Base-by-base conservation (phyloP, 1,140 invertebrate genomes). In the Lordiphosa mommai region DNA sequence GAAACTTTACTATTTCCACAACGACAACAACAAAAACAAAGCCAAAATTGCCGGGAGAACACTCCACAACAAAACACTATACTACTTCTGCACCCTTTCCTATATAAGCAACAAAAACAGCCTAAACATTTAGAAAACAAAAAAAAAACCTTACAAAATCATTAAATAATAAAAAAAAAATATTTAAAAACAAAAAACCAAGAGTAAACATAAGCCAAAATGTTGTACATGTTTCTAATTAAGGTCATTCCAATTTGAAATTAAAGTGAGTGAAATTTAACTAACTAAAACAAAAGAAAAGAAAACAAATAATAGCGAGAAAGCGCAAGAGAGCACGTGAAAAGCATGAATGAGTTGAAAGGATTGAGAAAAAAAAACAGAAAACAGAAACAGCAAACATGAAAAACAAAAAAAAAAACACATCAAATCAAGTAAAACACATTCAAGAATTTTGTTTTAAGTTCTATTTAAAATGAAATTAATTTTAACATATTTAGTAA, bases 181-280 rank as follows among this genome's bases (percentile, higher is more conserved):
- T n/a, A n/a, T n/a, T n/a, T n/a, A 14, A 40, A 40, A 40, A 40
- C 16, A 43, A 43, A 43, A 36, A 43, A 27, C 20, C 20, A 23
- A 23, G 20, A 23, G 27, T 43, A 43, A 66, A 32, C 36, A 27
- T 57, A 66, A 69, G 64, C 51, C 64, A 65, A 72, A 44, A 68
- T 48, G 59, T 69, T 79, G 74, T 84, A 84, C 77, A 84, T 77
- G 77, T 84, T 84, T 84, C 77, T 84, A 84, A 84, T 84, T 74
- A 84, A 84, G 77, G 77, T 84, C 77, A 84, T 84, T 84, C 77
- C 77, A 84, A 84, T 84, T 72, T 84, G 77, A 84, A 71, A 82
- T 84, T 82, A 82, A 71, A 65, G 76, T 71, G 71, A 82, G 77
- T 85, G 72, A 82, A 85, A 77, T 69, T 64, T 58, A 84, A 84